Base-by-base conservation (phyloP, 2,888 invertebrate genomes). In the Camptogramma bilineatum region DNA sequence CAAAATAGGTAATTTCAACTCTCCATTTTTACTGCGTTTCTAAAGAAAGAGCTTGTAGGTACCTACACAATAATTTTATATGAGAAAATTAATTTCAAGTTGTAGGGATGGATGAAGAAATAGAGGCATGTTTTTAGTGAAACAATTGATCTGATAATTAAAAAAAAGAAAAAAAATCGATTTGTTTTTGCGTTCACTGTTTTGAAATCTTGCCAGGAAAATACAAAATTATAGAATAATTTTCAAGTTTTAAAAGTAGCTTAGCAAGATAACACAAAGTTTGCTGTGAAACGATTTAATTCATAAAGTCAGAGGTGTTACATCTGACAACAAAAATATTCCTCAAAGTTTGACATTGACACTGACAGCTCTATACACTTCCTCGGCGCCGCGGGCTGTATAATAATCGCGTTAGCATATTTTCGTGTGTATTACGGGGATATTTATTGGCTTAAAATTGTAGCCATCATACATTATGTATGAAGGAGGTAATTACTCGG, bases 381-480 rank as follows among this genome's bases (percentile, higher is more conserved):
- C 48, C 48, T 44, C 24, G 18, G 21, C 52, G 17, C 62, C 73
- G 44, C 34, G 76, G 68, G 64, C 52, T 71, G 82, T 83, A 84
- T 90, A 87, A 88, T 90, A 86, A 90, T 88, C 84, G 84, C 81
- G 84, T 87, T 85, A 83, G 86, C 88, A 90, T 90, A 91, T 90
- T 91, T 90, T 85, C 84, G 84, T 85, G 79, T 85, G 84, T 83
- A 86, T 85, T 84, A 84, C 83, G 76, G 75, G 73, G 84, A 88
- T 88, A 89, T 90, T 91, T 91, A 92, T 92, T 90, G 86, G 89
- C 90, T 91, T 88, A 92, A 91, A 92, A 91, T 91, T 91, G 87
- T 90, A 90, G 86, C 87, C 90, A 82, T 86, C 85, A 87, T 91
- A 87, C 86, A 91, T 91, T 85, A 91, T 91, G 91, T 85, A 90